Evolutionary conservation across 2,113 vertebrate species (phyloP), one percentile per base, ranked within the genome.

Genomic region (Otis tarda): DNA sequence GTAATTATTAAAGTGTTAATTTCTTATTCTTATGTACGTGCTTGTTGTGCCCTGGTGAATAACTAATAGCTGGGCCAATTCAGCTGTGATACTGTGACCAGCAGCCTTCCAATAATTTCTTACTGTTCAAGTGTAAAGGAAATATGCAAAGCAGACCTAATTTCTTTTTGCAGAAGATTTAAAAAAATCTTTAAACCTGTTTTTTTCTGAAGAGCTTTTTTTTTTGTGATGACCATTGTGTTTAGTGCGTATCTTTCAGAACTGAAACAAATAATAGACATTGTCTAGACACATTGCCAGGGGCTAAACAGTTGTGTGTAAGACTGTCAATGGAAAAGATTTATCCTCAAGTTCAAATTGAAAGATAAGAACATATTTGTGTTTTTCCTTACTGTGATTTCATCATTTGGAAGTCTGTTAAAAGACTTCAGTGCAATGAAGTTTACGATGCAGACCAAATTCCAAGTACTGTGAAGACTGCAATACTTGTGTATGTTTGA

Each of bases 281-380:
- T 93, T 91, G 96, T 96, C 95, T 96, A 97, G 95, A 97, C 95
- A 45, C 68, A 64, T 92, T 92, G 96, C 95, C 94, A 89, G 89
- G 28, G 95, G 96, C 94, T 91, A 96, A 92, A 95, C 95, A 90
- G 76, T 94, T 83, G 39, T 68, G n/a, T 94, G 47, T 87, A 73
- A 89, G 83, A 60, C 77, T 92, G 88, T 96, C 94, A 84, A 47
- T 96, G 80, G 83, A 90, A 75, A 85, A 94, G 25, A 56, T 90
- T 96, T 93, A 76, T 96, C 67, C 70, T 88, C 35, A 56, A 86
- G 79, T 88, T 86, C 82, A 83, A 67, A 90, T 30, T 91, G 78
- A 93, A 93, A 95, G 96, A 96, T 96, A 97, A 96, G 78, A 97
- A 78, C 61, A 24, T 95, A 91, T 78, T 90, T 93, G 61, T 92